Evolutionary conservation across 2,888 invertebrate species (phyloP), one percentile per base, ranked within the genome.

Genomic region (Hypercompe scribonia): DNA sequence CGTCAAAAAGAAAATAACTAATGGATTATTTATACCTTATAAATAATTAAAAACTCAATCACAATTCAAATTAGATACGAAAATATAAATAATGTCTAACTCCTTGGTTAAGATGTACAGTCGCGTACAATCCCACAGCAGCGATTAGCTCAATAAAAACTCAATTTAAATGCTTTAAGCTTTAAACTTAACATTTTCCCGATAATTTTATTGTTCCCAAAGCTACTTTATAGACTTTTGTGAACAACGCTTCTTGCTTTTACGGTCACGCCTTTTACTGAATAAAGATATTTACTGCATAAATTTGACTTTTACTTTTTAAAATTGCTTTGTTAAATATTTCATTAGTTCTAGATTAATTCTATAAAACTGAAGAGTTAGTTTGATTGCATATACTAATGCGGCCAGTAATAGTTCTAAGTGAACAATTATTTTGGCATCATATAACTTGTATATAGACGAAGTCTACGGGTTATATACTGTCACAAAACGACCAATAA

Each of bases 131-230:
- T 88, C 87, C 87, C 85, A 81, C 77, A 74, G 84, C 81, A 84
- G 83, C 87, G 88, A 93, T 93, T 91, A 90, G 87, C 84, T 83
- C 87, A 86, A 90, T 90, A 87, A 89, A 88, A 87, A 81, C 81
- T 66, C 78, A 74, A 85, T 84, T 87, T 85, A 82, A 85, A 85
- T 86, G 82, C 81, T 77, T 72, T 72, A 78, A 84, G 78, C 73
- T 81, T 81, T 78, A 79, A 77, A 80, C 54, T 75, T 78, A 77
- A 81, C 63, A 70, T 76, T 83, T 74, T 70, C 15, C 77, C 73
- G 76, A 84, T 84, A 81, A 83, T 81, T 81, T 81, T 85, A 81
- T 70, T 77, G 64, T 65, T 81, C 76, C 72, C 74, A 72, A 31
- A 80, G 71, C 70, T 74, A 58, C 64, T 84, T 82, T 81, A 82